phyloP scores from a whole-genome alignment of 2,888 invertebrate genomes.

The Hydraecia micacea region DNA sequence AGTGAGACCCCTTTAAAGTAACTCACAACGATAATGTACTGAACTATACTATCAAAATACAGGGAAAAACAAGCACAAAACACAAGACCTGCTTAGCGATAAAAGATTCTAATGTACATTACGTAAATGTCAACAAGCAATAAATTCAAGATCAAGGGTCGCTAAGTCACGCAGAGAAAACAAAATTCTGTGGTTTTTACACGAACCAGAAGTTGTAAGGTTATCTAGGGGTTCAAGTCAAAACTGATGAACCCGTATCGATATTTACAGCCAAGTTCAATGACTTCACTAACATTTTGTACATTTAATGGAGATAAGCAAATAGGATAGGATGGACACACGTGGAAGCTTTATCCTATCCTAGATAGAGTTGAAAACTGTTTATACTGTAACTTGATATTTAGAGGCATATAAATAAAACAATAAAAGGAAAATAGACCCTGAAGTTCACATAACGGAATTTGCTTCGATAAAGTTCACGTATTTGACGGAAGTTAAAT shows the following conservation, averaged over 20 bases:
- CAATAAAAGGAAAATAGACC: conserved; percentile 36
- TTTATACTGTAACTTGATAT: conserved; percentile 16
- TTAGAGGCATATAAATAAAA: conserved; percentile 34
- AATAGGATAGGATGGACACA: not conserved
- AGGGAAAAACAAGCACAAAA: conserved; percentile 3
- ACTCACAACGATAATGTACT: conserved; percentile 33
- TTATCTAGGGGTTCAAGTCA: conserved; percentile 53
- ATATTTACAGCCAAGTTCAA: conserved; percentile 46
- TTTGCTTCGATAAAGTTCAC: conserved; percentile 12
- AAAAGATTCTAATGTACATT: conserved; percentile 26
- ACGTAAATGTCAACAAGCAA: conserved; percentile 19
- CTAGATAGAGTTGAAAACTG: conserved; percentile 4
- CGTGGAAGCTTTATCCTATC: conserved; percentile 9
- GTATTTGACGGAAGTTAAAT: conserved; percentile 22
- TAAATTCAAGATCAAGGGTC: conserved; percentile 39
- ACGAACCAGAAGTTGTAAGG: conserved; percentile 31
- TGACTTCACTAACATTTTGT: conserved; percentile 37
- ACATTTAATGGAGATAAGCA: conserved; percentile 20
- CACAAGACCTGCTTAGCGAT: conserved; percentile 6
- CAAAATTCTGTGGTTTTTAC: conserved; percentile 17
- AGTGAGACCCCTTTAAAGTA: conserved; percentile 25
- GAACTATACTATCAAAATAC: conserved; percentile 21
- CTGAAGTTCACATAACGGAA: conserved; percentile 39
- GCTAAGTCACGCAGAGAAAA: conserved; percentile 13
- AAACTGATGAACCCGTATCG: conserved; percentile 44